Conservation (phyloP, 2,113 vertebrate genomes). For the Cryptoleucopteryx plumbea region DNA sequence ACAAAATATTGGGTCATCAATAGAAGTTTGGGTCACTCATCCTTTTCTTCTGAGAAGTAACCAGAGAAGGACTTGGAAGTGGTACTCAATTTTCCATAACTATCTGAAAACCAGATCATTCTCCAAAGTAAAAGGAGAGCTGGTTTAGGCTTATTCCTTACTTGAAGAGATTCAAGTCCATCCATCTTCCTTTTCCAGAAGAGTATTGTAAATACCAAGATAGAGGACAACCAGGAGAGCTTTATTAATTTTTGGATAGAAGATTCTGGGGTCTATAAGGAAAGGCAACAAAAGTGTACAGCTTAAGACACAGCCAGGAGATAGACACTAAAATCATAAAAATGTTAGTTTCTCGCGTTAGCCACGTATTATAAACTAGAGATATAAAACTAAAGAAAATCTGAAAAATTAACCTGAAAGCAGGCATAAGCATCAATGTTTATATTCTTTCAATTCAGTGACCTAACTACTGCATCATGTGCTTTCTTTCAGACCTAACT, state of each 20-base stretch:
- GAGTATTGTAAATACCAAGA: neutral
- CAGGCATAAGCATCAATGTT: neutral
- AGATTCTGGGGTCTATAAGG: neutral
- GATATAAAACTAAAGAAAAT: neutral
- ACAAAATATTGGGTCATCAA: neutral
- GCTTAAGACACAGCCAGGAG: neutral
- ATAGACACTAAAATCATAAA: neutral
- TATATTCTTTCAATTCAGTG: neutral
- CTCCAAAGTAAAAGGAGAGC: neutral
- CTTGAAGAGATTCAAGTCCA: neutral
- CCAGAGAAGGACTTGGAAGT: neutral
- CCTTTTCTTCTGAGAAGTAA: neutral
- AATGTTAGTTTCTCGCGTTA: neutral
- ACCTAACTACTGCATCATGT: neutral
- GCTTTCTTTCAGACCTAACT: neutral
- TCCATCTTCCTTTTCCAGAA: neutral
- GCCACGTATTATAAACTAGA: neutral
- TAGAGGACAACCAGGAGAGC: neutral
- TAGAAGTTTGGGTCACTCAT: neutral
- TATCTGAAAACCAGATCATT: neutral
- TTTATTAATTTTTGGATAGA: neutral
- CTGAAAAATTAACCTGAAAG: neutral
- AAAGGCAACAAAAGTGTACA: neutral
- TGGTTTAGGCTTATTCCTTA: neutral
- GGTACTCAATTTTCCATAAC: neutral